Evolutionary conservation across 2,888 invertebrate species (phyloP).

Genomic region (Serrognathus titanus): DNA sequence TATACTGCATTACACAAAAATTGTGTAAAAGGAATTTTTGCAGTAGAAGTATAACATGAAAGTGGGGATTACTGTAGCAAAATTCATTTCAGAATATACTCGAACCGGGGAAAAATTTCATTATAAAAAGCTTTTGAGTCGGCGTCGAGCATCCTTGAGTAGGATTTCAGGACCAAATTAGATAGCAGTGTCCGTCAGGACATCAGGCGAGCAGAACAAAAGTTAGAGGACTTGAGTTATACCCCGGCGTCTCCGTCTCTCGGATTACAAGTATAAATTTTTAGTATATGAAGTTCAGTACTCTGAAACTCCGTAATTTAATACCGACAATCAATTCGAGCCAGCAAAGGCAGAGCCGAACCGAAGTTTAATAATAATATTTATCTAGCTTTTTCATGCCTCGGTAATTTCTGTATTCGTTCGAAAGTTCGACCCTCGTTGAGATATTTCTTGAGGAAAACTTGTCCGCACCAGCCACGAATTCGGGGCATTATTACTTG

Average conservation of each 20-base stretch:
- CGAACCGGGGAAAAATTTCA: not conserved
- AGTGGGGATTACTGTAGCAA: too few species aligned
- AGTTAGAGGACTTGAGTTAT: too few species aligned
- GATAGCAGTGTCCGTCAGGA: slow-evolving; percentile 5
- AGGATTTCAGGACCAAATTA: slow-evolving; percentile 15
- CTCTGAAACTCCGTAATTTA: not conserved
- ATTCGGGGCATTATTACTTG: not conserved
- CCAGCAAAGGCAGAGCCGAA: not conserved
- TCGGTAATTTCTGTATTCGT: slow-evolving; percentile 2
- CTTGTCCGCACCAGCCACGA: not conserved
- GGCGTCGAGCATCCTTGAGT: slow-evolving; percentile 11
- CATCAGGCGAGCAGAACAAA: not conserved
- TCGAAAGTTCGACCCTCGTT: not conserved
- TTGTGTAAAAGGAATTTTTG: too few species aligned
- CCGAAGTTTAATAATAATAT: slow-evolving; percentile 18
- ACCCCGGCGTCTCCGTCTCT: too few species aligned
- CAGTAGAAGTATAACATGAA: too few species aligned
- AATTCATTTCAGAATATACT: too few species aligned
- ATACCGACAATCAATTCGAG: not conserved
- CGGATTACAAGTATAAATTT: too few species aligned
- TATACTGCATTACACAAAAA: too few species aligned
- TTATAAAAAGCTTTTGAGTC: not conserved
- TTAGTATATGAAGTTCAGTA: not conserved
- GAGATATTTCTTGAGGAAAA: not conserved
- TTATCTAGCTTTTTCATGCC: slow-evolving; percentile 14